These are phyloP conservation scores for Pandemis corylana DNA, from an alignment of 2,888 invertebrate genomes.

Conservation along the genomic window DNA sequence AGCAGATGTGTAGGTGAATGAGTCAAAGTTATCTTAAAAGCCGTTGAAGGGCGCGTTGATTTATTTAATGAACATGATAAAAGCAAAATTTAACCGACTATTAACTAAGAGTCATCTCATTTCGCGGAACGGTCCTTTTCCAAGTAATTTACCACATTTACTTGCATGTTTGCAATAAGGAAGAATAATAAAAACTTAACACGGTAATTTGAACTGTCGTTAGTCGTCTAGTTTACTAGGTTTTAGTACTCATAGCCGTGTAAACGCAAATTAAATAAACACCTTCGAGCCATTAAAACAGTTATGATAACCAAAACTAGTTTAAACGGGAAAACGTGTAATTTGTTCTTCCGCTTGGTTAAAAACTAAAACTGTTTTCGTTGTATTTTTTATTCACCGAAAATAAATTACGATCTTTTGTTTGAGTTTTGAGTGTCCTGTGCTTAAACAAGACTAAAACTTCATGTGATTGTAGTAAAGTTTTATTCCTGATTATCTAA, in stretches of 20 bases:
- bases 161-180: constrained; percentile 33
- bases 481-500: constrained; percentile 2
- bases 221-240: constrained; percentile 26
- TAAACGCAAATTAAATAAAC: constrained; percentile 31
- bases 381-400: constrained; percentile 9
- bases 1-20: background rate
- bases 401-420: background rate
- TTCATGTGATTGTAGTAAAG: background rate
- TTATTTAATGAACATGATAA: constrained; percentile 28
- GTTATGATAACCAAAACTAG: constrained; percentile 25
- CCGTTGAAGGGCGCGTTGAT: constrained; percentile 16
- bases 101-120: constrained; percentile 13
- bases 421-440: background rate
- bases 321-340: constrained; percentile 14
- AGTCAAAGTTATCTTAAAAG: background rate
- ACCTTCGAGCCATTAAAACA: constrained; percentile 29
- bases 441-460: background rate
- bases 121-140: constrained; percentile 23
- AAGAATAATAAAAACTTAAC: constrained; percentile 21
- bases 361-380: constrained; percentile 1
- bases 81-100: constrained; percentile 7
- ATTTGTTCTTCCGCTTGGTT: constrained; percentile 13
- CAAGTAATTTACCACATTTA: constrained; percentile 22
- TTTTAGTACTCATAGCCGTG: constrained; percentile 18
- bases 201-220: constrained; percentile 14